Evolutionary conservation across 1,140 invertebrate species (phyloP).

Genomic region (Neuroterus valhalla): DNA sequence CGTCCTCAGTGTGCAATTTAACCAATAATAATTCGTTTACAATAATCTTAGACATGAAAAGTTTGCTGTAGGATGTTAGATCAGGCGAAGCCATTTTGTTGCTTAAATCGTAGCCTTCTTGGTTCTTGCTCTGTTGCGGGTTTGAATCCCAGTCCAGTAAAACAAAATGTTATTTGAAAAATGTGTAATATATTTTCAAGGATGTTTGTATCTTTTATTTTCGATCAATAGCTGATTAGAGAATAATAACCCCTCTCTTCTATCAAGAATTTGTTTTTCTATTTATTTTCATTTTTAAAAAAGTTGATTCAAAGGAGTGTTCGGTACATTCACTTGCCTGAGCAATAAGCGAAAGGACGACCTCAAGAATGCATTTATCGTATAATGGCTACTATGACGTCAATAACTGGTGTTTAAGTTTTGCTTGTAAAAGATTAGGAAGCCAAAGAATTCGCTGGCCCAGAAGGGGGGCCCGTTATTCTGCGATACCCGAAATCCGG

Average conservation of each 20-base stretch:
- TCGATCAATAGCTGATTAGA: no score
- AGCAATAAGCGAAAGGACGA: constrained; percentile 24
- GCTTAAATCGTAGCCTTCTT: no score
- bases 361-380: constrained; percentile 6
- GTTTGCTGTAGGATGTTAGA: no score
- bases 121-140: no score
- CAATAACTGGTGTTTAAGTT: constrained; percentile 38
- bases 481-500: not conserved
- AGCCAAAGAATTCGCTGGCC: not conserved
- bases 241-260: not conserved
- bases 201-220: no score
- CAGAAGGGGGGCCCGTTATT: constrained; percentile 31
- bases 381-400: constrained; percentile 37
- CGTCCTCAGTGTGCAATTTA: no score
- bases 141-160: no score
- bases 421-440: constrained; percentile 36
- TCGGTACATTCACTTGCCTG: constrained; percentile 12
- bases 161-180: no score
- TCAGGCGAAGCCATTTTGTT: no score
- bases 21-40: no score
- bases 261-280: not conserved
- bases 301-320: constrained; percentile 11
- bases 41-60: no score
- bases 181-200: no score
- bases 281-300: constrained; percentile 26